A percentile compares a stretch with the other conserved stretches of the same genome.
Evolutionary conservation across 2,797 vertebrate genomes (phyloP).

Genomic region (Menidia menidia): DNA sequence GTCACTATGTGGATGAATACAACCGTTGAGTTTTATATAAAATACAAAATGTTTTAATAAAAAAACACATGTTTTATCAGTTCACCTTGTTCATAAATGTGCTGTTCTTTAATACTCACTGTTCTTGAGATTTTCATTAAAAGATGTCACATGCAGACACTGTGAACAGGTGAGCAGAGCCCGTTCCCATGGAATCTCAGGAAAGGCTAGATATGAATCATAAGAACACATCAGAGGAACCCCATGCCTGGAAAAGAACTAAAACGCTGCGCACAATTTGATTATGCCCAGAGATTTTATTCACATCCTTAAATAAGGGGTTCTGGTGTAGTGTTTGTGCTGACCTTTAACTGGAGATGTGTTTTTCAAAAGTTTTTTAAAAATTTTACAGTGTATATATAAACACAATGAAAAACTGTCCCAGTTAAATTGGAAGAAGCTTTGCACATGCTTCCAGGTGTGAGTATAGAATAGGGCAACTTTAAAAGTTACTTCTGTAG

Average conservation of each 20-base stretch:
- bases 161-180: neutral
- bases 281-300: too few species aligned
- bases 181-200: too few species aligned
- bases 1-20: neutral
- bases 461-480: constrained; percentile 62
- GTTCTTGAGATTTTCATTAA: neutral
- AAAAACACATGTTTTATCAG: neutral
- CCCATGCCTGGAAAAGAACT: too few species aligned
- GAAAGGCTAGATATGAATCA: too few species aligned
- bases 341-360: too few species aligned
- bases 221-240: too few species aligned
- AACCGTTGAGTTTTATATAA: neutral
- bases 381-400: neutral
- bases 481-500: constrained; percentile 53
- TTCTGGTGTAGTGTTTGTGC: too few species aligned
- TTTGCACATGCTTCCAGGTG: constrained; percentile 59
- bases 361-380: neutral
- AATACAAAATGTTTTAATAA: neutral
- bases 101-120: neutral
- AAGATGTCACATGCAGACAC: neutral
- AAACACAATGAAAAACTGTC: neutral
- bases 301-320: too few species aligned
- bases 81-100: neutral
- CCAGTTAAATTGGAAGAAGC: neutral
- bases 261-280: too few species aligned